phyloP scores from a whole-genome alignment of 2,113 vertebrate species.

The Orthonyx spaldingii region DNA sequence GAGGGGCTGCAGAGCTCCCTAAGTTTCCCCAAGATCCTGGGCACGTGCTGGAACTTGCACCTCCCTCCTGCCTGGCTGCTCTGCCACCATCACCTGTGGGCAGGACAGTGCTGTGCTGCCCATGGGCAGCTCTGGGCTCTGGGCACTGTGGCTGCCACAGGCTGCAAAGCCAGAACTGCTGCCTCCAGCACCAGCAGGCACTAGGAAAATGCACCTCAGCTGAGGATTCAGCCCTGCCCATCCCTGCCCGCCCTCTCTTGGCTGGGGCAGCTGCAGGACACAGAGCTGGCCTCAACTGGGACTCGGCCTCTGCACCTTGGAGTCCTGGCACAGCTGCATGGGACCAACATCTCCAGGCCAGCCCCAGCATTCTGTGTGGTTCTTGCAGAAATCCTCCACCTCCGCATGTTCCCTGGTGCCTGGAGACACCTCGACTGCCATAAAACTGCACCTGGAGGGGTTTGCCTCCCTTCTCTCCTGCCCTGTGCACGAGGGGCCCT shows the following conservation, averaged over 20 bases:
- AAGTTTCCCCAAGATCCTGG: background rate
- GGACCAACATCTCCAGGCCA: accelerated
- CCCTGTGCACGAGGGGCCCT: background rate
- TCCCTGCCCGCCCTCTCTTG: background rate
- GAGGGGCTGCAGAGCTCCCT: background rate
- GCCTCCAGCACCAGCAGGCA: background rate
- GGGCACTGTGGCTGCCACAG: background rate
- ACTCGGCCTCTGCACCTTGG: accelerated
- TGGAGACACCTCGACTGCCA: background rate
- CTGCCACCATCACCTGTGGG: background rate
- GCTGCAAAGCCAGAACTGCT: background rate
- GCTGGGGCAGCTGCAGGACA: accelerated
- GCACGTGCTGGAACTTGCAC: background rate
- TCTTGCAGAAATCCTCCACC: background rate
- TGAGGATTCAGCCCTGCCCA: background rate
- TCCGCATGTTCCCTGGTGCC: background rate
- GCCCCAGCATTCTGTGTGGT: background rate
- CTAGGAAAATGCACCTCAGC: background rate
- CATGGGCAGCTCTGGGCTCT: accelerated
- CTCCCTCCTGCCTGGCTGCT: background rate
- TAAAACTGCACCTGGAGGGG: background rate
- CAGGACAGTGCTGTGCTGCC: background rate
- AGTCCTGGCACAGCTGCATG: accelerated
- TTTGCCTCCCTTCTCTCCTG: background rate
- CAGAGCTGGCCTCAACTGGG: background rate